A percentile compares a stretch with the other conserved stretches of the same genome.
Evolutionary conservation across 2,113 vertebrate genomes (phyloP).

Genomic region (Callipepla californica): DNA sequence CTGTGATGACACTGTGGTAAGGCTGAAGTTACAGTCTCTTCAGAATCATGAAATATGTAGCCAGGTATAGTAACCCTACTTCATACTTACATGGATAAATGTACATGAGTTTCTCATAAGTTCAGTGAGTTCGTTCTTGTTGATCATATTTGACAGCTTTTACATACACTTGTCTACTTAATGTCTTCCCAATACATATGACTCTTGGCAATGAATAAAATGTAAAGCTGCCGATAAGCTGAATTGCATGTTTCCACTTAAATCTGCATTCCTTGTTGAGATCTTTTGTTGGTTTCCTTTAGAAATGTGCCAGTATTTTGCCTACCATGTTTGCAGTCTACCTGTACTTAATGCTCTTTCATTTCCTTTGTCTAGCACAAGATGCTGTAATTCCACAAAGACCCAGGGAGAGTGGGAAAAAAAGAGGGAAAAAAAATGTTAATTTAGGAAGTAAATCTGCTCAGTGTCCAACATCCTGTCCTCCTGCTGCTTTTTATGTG

Average conservation of each 20-base stretch:
- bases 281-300: neutral
- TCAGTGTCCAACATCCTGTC: conserved; percentile 47
- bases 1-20: neutral
- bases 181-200: conserved; percentile 46
- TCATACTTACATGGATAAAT: neutral
- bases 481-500: conserved; percentile 48
- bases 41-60: neutral
- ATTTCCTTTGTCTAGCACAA: conserved; percentile 57
- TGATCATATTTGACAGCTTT: conserved; percentile 11
- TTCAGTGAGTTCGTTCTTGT: neutral
- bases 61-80: neutral
- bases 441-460: conserved; percentile 55
- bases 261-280: conserved; percentile 31
- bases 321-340: conserved; percentile 18
- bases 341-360: conserved; percentile 41
- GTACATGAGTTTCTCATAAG: conserved; percentile 2
- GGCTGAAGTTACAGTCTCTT: neutral
- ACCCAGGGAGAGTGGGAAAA: neutral
- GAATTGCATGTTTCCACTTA: conserved; percentile 64
- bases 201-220: conserved; percentile 63
- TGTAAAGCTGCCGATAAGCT: conserved; percentile 31
- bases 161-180: neutral
- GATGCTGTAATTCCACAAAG: conserved; percentile 30
- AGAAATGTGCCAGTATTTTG: conserved; percentile 34
- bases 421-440: neutral